phyloP scores from a whole-genome alignment of 2,113 vertebrate species.

The Alces alces region DNA sequence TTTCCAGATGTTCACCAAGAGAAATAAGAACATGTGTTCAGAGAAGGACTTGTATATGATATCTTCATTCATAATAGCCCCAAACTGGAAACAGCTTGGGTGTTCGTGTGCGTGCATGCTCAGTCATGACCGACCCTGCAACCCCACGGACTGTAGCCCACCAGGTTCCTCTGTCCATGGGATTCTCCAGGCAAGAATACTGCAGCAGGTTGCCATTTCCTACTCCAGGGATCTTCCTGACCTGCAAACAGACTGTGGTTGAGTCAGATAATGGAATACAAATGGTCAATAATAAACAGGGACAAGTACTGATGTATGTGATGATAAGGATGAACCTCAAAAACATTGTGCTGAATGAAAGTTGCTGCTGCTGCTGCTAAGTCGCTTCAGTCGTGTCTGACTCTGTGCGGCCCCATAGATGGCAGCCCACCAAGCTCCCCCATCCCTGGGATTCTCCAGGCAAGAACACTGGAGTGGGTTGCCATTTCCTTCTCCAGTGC shows the following conservation, averaged over 20 bases:
- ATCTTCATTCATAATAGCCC: background rate
- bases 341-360: background rate
- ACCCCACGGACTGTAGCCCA: background rate
- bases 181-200: background rate
- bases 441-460: no score
- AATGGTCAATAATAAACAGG: background rate
- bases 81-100: background rate
- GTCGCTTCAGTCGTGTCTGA: no score
- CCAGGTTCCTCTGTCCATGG: background rate
- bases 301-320: background rate
- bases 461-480: no score
- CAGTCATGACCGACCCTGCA: background rate
- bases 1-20: background rate
- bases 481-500: no score
- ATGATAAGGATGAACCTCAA: background rate
- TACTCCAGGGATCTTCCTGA: background rate
- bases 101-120: accelerated
- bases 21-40: background rate
- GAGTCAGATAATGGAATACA: background rate
- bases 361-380: no score
- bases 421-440: no score
- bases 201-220: background rate
- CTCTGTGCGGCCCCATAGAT: no score
- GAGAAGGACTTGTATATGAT: background rate
- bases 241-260: background rate